Evolutionary conservation across 2,888 invertebrate genomes (phyloP).

Genomic region (Trissoscelio sp.): DNA sequence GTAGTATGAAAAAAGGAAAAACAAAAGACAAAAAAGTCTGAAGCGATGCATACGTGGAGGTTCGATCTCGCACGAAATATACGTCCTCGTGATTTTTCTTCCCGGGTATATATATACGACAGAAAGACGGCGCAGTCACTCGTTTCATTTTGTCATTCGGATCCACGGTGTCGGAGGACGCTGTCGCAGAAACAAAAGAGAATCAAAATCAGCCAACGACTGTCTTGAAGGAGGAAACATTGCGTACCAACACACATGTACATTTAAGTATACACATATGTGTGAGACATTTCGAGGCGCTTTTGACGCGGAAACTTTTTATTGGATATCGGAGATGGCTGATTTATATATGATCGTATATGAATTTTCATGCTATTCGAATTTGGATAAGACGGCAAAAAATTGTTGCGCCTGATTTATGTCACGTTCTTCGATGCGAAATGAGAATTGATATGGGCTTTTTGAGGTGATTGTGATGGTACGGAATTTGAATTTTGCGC

Average conservation of each 20-base stretch:
- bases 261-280: no score
- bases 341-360: constrained; percentile 57
- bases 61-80: constrained; percentile 62
- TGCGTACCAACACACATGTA: constrained; percentile 19
- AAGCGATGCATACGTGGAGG: constrained; percentile 52
- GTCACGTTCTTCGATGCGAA: background rate
- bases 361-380: constrained; percentile 59
- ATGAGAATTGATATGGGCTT: constrained; percentile 23
- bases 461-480: constrained; percentile 29
- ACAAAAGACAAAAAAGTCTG: constrained; percentile 49
- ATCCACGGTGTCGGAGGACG: constrained; percentile 2
- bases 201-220: constrained; percentile 21
- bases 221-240: constrained; percentile 35
- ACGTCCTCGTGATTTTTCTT: constrained; percentile 62
- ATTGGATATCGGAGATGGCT: constrained; percentile 47
- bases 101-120: constrained; percentile 25
- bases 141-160: constrained; percentile 65
- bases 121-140: constrained; percentile 49
- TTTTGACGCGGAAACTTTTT: constrained; percentile 44
- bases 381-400: constrained; percentile 36
- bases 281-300: constrained; percentile 1
- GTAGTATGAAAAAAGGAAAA: background rate
- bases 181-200: constrained; percentile 35
- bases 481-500: constrained; percentile 16
- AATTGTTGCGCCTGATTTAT: constrained; percentile 35